Conservation (phyloP, 2,113 vertebrate genomes). For the Arothron firmamentum region DNA sequence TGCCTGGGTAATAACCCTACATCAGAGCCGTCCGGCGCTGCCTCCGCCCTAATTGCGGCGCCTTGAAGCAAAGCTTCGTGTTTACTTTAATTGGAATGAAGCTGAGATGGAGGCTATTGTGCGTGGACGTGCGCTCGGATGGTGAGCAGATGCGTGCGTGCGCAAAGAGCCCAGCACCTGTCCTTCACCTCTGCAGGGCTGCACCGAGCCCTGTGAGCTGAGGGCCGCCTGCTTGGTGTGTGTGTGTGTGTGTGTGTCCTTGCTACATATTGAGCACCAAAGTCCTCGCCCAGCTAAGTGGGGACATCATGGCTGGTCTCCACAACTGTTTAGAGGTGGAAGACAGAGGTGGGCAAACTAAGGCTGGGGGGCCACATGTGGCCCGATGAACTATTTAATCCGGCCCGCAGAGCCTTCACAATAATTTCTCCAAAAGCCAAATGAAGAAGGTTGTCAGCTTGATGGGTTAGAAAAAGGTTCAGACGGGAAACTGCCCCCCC, state of each 20-base stretch:
- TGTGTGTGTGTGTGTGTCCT: background rate
- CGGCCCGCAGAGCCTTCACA: too few species aligned
- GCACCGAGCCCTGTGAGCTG: conserved; percentile 20
- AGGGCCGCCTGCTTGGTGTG: conserved; percentile 28
- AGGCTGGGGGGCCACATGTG: too few species aligned
- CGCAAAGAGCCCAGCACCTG: conserved; percentile 5
- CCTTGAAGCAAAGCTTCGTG: conserved; percentile 52
- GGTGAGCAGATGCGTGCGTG: conserved; percentile 26
- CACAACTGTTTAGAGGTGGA: too few species aligned
- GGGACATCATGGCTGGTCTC: too few species aligned
- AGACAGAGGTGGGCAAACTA: too few species aligned
- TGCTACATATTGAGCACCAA: too few species aligned
- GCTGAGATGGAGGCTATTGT: conserved; percentile 55
- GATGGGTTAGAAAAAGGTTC: too few species aligned
- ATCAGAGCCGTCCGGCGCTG: conserved; percentile 45
- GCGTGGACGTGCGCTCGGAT: conserved; percentile 2
- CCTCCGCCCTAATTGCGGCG: conserved; percentile 59
- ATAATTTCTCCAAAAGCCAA: too few species aligned
- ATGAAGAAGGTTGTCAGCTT: too few species aligned
- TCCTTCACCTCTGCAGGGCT: conserved; percentile 39
- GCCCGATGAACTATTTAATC: too few species aligned
- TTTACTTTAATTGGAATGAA: conserved; percentile 54
- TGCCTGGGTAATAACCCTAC: conserved; percentile 53
- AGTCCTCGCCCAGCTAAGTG: too few species aligned
- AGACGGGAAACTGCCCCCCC: too few species aligned